Evolutionary conservation across 2,797 vertebrate species (phyloP), one percentile per base, ranked within the genome.

Genomic region (Thamnophis elegans): DNA sequence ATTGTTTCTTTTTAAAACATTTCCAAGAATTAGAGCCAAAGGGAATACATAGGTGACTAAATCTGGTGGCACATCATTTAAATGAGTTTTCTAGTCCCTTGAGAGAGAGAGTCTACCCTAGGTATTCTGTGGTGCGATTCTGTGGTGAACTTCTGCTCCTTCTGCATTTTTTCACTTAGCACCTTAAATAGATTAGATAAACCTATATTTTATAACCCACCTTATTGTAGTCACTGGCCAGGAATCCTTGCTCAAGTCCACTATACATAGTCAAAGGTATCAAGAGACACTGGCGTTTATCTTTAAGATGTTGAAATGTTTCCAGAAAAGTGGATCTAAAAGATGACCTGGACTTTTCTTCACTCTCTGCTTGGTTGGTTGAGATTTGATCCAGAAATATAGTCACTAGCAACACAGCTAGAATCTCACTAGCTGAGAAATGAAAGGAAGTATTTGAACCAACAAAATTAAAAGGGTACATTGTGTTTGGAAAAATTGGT

Each of bases 241-340:
- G 98, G 97, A 99, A 99, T 94, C 98, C 99, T 96, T 99, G 99
- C 93, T 99, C 98, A 60, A 99, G 97, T 36, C 99, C 99, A 53
- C 98, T 99, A 98, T 98, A 99, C 97, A 99, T 97, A 10, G 99
- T 99, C 96, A 99, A 97, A 1, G 98, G 98, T 68, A 98, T 98
- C 93, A 99, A 98, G 36, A 98, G 97, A 91, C 98, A 14, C 58
- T 99, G 97, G 55, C 98, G 98, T 94, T 97, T 98, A 96, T 99
- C 98, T 96, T 96, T 96, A 91, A 99, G 96, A 1, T 98, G 98
- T 51, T 92, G 92, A 94, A 99, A 98, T 0, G 99, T 99, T 51
- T 98, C 98, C 97, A 99, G 95, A 91, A 99, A 97, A 0, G 98
- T 98, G 58, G 97, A 97, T 85, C 97, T 98, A 92, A 99, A 95